These are phyloP conservation scores for Zeuzera pyrina DNA, from an alignment of 2,888 invertebrate species.

Conservation along the genomic window DNA sequence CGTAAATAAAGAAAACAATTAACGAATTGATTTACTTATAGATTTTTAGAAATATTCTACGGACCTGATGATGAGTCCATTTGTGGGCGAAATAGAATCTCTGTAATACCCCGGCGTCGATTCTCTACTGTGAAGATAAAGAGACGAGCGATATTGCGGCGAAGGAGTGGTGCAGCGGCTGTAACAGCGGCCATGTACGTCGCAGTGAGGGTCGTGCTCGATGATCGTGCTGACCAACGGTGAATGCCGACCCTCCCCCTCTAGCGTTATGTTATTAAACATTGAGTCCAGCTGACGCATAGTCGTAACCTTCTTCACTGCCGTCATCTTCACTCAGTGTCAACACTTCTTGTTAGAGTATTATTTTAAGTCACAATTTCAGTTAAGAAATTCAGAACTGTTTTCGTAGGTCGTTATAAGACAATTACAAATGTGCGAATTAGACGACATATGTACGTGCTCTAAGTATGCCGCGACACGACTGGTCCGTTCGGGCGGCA, in stretches of 20 bases:
- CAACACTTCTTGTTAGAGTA: constrained; percentile 21
- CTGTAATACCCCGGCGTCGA: constrained; percentile 73
- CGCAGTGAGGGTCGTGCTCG: constrained; percentile 76
- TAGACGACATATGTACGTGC: constrained; percentile 60
- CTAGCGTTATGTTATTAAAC: constrained; percentile 77
- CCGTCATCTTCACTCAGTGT: constrained; percentile 43
- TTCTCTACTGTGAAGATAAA: constrained; percentile 57
- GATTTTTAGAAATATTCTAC: constrained; percentile 17
- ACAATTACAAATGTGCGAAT: constrained; percentile 27
- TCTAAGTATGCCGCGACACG: constrained; percentile 64
- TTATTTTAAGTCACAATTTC: constrained; percentile 35
- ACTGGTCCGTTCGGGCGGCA: constrained; percentile 62
- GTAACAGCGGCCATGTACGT: constrained; percentile 77
- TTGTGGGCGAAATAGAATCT: constrained; percentile 63
- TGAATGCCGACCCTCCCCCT: constrained; percentile 57
- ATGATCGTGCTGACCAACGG: constrained; percentile 65
- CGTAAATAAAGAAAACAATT: not conserved
- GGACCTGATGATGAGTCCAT: constrained; percentile 62
- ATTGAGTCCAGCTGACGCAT: constrained; percentile 82
- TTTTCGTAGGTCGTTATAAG: constrained; percentile 26
- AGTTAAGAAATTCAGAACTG: constrained; percentile 21
- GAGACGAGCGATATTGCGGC: constrained; percentile 45
- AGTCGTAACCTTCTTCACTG: constrained; percentile 76
- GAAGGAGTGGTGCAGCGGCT: constrained; percentile 57
- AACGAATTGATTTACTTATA: not conserved